Percentiles rank a stretch among this genome's conserved stretches.
Evolutionary conservation across 2,797 vertebrate genomes (phyloP).

Genomic region (Tapera naevia): DNA sequence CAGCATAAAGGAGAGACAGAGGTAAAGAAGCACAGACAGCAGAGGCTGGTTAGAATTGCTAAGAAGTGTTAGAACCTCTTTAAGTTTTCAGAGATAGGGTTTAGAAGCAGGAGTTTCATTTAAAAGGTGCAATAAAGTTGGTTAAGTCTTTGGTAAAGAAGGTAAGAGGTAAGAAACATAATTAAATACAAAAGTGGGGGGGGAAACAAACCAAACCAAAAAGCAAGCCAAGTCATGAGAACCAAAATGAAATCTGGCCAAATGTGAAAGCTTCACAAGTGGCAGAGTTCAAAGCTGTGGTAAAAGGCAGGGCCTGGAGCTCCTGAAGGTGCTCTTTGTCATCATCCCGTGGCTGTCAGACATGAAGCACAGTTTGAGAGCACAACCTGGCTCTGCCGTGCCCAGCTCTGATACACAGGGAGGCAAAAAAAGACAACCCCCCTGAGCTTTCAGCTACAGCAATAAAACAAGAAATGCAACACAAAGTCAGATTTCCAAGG

Average conservation of each 20-base stretch:
- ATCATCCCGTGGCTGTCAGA: neutral
- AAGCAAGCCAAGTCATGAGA: neutral
- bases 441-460: neutral
- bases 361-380: neutral
- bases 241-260: neutral
- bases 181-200: neutral
- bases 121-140: conserved; percentile 38
- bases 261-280: neutral
- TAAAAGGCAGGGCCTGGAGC: neutral
- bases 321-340: neutral
- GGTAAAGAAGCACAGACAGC: conserved; percentile 80
- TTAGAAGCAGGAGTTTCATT: conserved; percentile 36
- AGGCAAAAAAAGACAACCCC: neutral
- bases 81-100: neutral
- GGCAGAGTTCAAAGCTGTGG: neutral
- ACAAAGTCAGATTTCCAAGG: neutral
- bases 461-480: neutral
- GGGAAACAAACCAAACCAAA: neutral
- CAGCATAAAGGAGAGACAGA: conserved; percentile 77
- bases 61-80: conserved; percentile 22
- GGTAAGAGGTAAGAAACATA: neutral
- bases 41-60: conserved; percentile 68
- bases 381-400: neutral
- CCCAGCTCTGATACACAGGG: neutral
- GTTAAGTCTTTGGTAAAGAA: neutral